These are phyloP conservation scores for Alcedo atthis DNA, from an alignment of 2,797 vertebrate species.

Conservation along the genomic window DNA sequence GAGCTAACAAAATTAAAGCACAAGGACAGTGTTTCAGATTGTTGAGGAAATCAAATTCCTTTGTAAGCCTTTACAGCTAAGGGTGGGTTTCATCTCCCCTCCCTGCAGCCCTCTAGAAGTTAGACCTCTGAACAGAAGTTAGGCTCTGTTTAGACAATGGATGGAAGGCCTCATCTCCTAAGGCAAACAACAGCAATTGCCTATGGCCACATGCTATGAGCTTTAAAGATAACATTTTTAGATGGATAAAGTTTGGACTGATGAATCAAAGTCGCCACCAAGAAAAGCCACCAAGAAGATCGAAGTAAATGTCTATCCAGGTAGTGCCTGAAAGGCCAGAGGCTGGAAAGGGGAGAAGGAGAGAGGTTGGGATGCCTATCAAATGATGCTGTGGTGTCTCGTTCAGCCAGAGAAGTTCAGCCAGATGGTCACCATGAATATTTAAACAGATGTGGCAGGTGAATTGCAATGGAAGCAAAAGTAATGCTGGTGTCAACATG, in stretches of 20 bases:
- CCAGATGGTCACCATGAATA: constrained; percentile 9
- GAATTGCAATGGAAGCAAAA: not conserved
- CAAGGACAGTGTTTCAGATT: not conserved
- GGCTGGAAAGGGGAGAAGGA: not conserved
- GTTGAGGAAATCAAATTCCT: not conserved
- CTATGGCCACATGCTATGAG: not conserved
- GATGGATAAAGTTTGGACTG: not conserved
- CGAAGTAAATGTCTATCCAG: not conserved
- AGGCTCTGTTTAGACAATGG: not conserved
- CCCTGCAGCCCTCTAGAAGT: not conserved
- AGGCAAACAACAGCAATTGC: not conserved
- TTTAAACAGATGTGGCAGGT: not conserved
- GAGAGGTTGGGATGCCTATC: not conserved
- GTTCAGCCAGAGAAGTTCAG: not conserved
- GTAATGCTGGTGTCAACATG: not conserved
- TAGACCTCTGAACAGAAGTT: not conserved
- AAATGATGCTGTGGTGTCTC: not conserved
- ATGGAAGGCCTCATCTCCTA: not conserved
- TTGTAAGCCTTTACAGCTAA: not conserved
- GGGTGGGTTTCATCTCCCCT: not conserved
- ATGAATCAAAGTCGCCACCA: not conserved
- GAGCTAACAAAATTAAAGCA: not conserved
- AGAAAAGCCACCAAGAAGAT: not conserved
- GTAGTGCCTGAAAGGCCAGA: not conserved
- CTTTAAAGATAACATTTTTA: not conserved